Evolutionary conservation across 2,888 invertebrate genomes (phyloP).

Genomic region (Portevinia maculata): DNA sequence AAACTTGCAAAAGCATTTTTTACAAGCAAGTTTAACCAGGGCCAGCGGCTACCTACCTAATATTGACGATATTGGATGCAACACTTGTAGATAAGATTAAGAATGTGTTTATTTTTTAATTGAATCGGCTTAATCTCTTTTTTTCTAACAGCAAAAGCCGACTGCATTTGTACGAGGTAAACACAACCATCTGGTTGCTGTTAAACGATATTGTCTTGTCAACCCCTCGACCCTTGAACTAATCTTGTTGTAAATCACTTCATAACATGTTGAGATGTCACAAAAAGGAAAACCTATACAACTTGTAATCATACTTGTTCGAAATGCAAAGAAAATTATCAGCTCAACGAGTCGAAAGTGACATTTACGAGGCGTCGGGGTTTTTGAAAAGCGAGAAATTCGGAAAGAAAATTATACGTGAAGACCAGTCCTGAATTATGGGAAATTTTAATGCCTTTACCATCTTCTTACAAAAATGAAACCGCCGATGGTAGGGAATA

Average conservation of each 20-base stretch:
- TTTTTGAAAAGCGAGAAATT: slow-evolving; percentile 2
- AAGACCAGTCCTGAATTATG: too few species aligned
- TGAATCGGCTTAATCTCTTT: not conserved
- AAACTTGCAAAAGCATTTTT: not conserved
- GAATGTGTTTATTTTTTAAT: not conserved
- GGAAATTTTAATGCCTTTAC: too few species aligned
- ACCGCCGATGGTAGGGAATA: too few species aligned
- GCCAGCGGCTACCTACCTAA: not conserved
- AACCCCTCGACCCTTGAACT: slow-evolving; percentile 29
- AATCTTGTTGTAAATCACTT: slow-evolving; percentile 58
- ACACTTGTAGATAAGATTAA: not conserved
- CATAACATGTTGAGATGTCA: slow-evolving; percentile 54
- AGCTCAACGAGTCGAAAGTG: slow-evolving; percentile 52
- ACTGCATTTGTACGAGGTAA: slow-evolving; percentile 26
- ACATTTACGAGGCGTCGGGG: slow-evolving; percentile 16
- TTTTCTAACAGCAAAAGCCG: not conserved
- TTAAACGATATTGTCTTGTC: slow-evolving; percentile 43
- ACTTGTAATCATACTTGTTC: slow-evolving; percentile 33
- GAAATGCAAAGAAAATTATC: slow-evolving; percentile 20
- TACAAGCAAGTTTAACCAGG: not conserved
- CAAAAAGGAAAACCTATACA: slow-evolving; percentile 6
- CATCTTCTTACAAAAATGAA: too few species aligned
- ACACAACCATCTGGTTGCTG: slow-evolving; percentile 45
- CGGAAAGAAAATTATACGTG: too few species aligned
- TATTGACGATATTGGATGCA: not conserved